Evolutionary conservation across 1,140 invertebrate genomes (phyloP).

Genomic region (Drosophila insularis): DNA sequence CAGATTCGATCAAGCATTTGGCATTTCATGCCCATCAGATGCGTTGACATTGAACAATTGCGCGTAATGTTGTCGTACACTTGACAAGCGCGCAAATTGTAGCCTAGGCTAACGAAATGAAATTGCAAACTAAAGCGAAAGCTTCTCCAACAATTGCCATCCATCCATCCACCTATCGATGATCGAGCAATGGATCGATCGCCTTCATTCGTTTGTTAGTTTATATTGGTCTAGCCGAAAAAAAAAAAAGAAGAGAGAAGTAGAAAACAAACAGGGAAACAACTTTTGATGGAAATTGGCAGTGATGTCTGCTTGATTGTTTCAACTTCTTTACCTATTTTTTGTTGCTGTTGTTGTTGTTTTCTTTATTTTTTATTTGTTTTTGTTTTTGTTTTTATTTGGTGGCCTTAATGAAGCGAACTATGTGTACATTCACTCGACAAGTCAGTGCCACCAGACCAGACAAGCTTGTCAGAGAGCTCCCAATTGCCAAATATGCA

Average conservation of each 20-base stretch:
- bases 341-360: slow-evolving; percentile 1
- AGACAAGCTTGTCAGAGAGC: slow-evolving; percentile 31
- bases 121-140: slow-evolving; percentile 58
- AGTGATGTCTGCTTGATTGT: slow-evolving; percentile 49
- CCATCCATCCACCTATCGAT: slow-evolving; percentile 1
- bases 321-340: slow-evolving; percentile 38
- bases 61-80: slow-evolving; percentile 81
- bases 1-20: slow-evolving; percentile 29
- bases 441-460: slow-evolving; percentile 32
- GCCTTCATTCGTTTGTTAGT: slow-evolving; percentile 30
- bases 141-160: slow-evolving; percentile 33
- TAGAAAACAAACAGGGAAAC: slow-evolving; percentile 12
- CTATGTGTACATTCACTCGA: slow-evolving; percentile 53
- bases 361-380: slow-evolving; percentile 28
- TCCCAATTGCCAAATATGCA: slow-evolving; percentile 35
- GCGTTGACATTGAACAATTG: slow-evolving; percentile 81
- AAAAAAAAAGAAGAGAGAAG: slow-evolving; percentile 1
- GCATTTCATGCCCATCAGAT: slow-evolving; percentile 80
- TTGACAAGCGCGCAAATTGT: slow-evolving; percentile 81
- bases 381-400: slow-evolving; percentile 28
- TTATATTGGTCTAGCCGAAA: slow-evolving; percentile 62
- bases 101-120: slow-evolving; percentile 46
- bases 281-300: slow-evolving; percentile 78
- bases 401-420: slow-evolving; percentile 72
- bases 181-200: neutral